These are phyloP conservation scores for Gryllus longicercus DNA, from an alignment of 2,888 invertebrate genomes.

Conservation along the genomic window DNA sequence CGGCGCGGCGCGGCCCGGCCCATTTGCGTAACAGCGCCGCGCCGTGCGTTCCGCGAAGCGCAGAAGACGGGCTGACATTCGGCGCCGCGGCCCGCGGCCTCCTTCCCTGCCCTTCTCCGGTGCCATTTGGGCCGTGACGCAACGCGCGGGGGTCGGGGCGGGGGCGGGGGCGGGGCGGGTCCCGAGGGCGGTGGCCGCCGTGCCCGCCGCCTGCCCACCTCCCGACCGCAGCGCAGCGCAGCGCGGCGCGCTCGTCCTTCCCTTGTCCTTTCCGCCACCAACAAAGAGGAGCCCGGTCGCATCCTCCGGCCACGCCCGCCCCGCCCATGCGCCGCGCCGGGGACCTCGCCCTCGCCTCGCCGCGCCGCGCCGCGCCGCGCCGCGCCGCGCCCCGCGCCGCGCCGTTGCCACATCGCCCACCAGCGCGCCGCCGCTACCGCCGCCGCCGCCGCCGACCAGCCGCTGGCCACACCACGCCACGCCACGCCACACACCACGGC, in stretches of 20 bases:
- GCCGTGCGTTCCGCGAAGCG: not conserved
- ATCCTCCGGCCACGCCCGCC: slow-evolving; percentile 17
- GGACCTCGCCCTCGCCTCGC: not conserved
- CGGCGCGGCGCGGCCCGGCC: not conserved
- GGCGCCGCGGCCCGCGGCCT: not conserved
- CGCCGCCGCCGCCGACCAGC: not conserved
- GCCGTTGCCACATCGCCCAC: not conserved
- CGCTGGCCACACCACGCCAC: too few species aligned
- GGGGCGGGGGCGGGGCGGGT: not conserved
- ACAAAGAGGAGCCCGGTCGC: not conserved
- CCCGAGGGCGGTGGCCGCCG: not conserved
- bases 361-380: not conserved
- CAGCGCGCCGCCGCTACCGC: not conserved
- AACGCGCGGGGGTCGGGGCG: not conserved
- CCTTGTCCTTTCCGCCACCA: slow-evolving; percentile 1
- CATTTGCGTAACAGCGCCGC: not conserved
- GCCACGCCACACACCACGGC: too few species aligned
- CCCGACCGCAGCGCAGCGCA: not conserved
- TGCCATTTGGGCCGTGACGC: slow-evolving; percentile 17
- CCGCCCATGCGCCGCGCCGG: not conserved
- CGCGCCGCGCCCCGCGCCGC: not conserved
- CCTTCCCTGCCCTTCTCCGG: slow-evolving; percentile 6
- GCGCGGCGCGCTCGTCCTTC: slow-evolving; percentile 9
- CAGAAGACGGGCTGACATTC: not conserved
- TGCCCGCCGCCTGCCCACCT: too few species aligned